A percentile compares a stretch with the other conserved stretches of the same genome.
Evolutionary conservation across 2,113 vertebrate species (phyloP).

Genomic region (Brachyhypopomus gauderio): DNA sequence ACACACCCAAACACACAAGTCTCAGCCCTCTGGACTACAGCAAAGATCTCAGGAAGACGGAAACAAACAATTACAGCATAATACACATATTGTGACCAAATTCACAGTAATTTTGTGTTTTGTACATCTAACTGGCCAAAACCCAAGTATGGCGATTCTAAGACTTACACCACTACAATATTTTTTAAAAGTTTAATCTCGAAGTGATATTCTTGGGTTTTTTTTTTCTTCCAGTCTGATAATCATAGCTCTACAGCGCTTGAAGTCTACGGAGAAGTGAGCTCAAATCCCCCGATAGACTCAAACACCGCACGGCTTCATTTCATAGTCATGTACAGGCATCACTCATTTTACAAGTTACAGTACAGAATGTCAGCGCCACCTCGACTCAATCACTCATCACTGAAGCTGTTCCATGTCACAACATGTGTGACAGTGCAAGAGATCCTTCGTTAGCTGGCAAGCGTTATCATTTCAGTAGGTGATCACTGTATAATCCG

Average conservation of each 20-base stretch:
- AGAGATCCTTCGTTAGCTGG: not conserved
- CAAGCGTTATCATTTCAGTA: not conserved
- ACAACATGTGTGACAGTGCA: not conserved
- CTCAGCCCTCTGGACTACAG: not conserved
- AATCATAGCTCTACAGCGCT: not conserved
- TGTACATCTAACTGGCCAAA: not conserved
- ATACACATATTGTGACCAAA: not conserved
- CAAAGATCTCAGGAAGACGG: not conserved
- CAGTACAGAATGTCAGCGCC: not conserved
- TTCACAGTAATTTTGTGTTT: not conserved
- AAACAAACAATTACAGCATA: not conserved
- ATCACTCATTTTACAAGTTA: constrained; percentile 14
- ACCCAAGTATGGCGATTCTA: not conserved
- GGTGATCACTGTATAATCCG: not conserved
- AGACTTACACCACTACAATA: not conserved
- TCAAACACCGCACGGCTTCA: constrained; percentile 4
- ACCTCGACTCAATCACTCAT: constrained; percentile 8
- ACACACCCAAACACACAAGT: constrained; percentile 24
- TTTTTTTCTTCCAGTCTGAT: not conserved
- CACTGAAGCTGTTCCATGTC: not conserved
- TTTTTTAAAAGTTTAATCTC: not conserved
- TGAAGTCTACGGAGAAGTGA: not conserved
- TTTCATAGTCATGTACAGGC: not conserved
- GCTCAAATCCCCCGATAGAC: constrained; percentile 39
- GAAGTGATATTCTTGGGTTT: not conserved